Conservation (phyloP, 2,797 vertebrate genomes). For the Choloepus didactylus region DNA sequence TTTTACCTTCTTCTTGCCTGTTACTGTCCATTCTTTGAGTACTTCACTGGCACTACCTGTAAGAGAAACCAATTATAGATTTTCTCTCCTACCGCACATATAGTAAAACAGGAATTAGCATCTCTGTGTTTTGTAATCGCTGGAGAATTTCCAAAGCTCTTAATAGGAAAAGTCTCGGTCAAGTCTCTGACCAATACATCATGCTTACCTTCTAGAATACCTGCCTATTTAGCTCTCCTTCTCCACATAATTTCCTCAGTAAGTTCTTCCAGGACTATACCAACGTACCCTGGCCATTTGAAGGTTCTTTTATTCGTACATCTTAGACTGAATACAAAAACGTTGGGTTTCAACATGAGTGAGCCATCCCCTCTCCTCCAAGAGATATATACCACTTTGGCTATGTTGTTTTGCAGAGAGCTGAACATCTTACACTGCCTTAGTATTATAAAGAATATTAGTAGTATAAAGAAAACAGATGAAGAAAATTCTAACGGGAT, state of each 20-base stretch:
- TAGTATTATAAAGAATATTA: neutral
- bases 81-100: neutral
- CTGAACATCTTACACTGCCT: neutral
- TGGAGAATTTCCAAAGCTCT: slow-evolving; percentile 28
- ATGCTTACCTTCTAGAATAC: slow-evolving; percentile 51
- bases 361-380: neutral
- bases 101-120: neutral
- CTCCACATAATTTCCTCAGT: slow-evolving; percentile 46
- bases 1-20: slow-evolving; percentile 97
- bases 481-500: neutral
- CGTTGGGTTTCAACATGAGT: neutral
- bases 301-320: slow-evolving; percentile 12
- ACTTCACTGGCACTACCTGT: slow-evolving; percentile 96
- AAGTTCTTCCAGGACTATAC: slow-evolving; percentile 55
- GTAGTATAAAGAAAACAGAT: slow-evolving; percentile 55
- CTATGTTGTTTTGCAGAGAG: slow-evolving; percentile 46
- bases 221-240: slow-evolving; percentile 4
- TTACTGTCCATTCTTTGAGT: slow-evolving; percentile 98
- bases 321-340: slow-evolving; percentile 38
- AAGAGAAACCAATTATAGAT: slow-evolving; percentile 71
- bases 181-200: neutral
- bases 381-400: neutral
- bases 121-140: neutral
- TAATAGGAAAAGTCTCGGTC: neutral
- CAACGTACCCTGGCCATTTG: neutral